Percentiles rank a stretch among this genome's conserved stretches.
Conservation (phyloP, 2,888 invertebrate species). For the Thyatira batis region DNA sequence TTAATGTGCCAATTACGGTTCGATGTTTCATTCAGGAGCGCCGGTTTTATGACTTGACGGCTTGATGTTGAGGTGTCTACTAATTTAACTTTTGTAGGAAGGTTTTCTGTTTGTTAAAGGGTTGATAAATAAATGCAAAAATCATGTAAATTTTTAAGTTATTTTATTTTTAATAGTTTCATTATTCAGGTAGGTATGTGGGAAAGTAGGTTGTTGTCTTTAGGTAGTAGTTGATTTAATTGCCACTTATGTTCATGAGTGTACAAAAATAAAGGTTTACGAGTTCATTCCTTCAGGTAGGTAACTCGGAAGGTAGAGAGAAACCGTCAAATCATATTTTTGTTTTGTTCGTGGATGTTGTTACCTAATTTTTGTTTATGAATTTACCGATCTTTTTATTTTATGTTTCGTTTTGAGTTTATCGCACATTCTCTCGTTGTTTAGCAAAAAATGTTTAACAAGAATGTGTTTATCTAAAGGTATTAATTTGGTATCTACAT, state of each 20-base stretch:
- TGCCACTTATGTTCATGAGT: constrained; percentile 19
- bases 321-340: constrained; percentile 20
- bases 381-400: constrained; percentile 13
- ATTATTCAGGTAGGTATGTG: constrained; percentile 2
- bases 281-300: constrained; percentile 30
- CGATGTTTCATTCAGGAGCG: constrained; percentile 64
- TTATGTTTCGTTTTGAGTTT: neutral
- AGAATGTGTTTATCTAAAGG: too few relatives aligned
- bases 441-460: too few relatives aligned
- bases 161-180: too few relatives aligned
- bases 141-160: too few relatives aligned
- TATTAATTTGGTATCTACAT: too few relatives aligned
- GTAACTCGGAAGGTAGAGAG: neutral
- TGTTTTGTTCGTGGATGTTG: constrained; percentile 26
- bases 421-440: neutral
- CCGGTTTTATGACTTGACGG: constrained; percentile 49
- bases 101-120: constrained; percentile 2
- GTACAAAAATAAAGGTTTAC: constrained; percentile 30
- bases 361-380: constrained; percentile 26
- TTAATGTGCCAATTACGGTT: constrained; percentile 71
- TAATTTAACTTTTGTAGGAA: constrained; percentile 18
- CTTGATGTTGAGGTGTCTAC: constrained; percentile 34
- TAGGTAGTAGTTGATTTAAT: neutral
- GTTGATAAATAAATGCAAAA: constrained; percentile 18
- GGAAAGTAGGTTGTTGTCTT: neutral